Conservation (phyloP, 1,140 invertebrate species). For the Magallana gigas region DNA sequence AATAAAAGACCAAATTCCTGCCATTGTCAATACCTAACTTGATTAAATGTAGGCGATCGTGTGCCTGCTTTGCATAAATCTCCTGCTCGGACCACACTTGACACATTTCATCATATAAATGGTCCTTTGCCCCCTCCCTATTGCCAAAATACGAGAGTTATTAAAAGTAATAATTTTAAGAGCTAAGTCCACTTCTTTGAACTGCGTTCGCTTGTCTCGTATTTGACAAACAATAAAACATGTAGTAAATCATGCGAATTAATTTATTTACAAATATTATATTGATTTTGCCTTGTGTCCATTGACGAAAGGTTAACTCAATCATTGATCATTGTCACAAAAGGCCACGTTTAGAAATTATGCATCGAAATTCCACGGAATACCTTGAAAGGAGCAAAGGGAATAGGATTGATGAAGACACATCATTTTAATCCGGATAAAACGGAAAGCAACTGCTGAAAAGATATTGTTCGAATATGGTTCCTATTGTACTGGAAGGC, state of each 20-base stretch:
- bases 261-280: neutral
- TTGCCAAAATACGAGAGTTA: neutral
- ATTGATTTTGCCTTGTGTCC: neutral
- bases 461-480: too few relatives aligned
- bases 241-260: neutral
- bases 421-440: too few relatives aligned
- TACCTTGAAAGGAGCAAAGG: neutral
- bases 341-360: neutral
- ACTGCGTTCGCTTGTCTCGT: neutral
- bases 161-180: neutral
- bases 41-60: slow-evolving; percentile 28
- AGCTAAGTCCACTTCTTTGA: slow-evolving; percentile 5
- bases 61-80: slow-evolving; percentile 16
- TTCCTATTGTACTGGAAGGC: too few relatives aligned
- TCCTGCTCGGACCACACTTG: neutral
- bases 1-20: slow-evolving; percentile 13
- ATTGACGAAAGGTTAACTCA: neutral
- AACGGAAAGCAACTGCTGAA: too few relatives aligned
- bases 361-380: neutral
- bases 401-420: neutral
- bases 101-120: neutral
- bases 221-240: neutral
- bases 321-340: neutral
- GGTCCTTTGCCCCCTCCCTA: neutral
- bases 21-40: slow-evolving; percentile 32